These are phyloP conservation scores for Neoitamus cyanurus DNA, from an alignment of 2,888 invertebrate species.

Conservation along the genomic window DNA sequence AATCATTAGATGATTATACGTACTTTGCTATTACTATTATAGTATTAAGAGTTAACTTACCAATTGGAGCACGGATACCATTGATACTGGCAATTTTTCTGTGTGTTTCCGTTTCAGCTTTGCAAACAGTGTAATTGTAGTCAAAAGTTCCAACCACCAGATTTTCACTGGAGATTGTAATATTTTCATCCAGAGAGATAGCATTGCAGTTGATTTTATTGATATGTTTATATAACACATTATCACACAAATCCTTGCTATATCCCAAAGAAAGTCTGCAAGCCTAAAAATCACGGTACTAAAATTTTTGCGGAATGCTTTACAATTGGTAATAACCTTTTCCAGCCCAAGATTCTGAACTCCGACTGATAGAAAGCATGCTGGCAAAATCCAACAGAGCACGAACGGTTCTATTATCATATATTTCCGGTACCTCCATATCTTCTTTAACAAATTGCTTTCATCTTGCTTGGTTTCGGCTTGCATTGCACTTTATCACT, in stretches of 20 bases:
- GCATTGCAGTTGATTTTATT: constrained; percentile 62
- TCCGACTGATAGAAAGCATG: constrained; percentile 57
- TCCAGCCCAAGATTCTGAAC: constrained; percentile 64
- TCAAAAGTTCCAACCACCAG: constrained; percentile 47
- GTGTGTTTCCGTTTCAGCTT: constrained; percentile 64
- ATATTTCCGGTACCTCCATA: constrained; percentile 62
- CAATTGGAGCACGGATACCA: constrained; percentile 64
- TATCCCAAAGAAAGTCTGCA: constrained; percentile 64
- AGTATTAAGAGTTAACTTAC: constrained; percentile 56
- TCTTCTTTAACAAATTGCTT: constrained; percentile 60
- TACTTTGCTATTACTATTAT: no score
- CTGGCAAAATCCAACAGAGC: constrained; percentile 58
- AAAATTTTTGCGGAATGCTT: neutral
- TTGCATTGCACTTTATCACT: neutral
- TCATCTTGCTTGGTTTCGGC: constrained; percentile 52
- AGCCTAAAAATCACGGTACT: constrained; percentile 54
- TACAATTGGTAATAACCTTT: constrained; percentile 55
- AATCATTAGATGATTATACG: no score
- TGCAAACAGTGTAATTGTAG: constrained; percentile 64
- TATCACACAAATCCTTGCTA: constrained; percentile 59
- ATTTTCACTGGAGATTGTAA: neutral
- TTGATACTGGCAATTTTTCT: constrained; percentile 61
- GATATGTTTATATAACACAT: constrained; percentile 62
- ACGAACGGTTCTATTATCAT: constrained; percentile 64
- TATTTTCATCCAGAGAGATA: neutral